Evolutionary conservation across 1,140 invertebrate genomes (phyloP), one percentile per base, ranked within the genome.

Genomic region (Idris sp.): DNA sequence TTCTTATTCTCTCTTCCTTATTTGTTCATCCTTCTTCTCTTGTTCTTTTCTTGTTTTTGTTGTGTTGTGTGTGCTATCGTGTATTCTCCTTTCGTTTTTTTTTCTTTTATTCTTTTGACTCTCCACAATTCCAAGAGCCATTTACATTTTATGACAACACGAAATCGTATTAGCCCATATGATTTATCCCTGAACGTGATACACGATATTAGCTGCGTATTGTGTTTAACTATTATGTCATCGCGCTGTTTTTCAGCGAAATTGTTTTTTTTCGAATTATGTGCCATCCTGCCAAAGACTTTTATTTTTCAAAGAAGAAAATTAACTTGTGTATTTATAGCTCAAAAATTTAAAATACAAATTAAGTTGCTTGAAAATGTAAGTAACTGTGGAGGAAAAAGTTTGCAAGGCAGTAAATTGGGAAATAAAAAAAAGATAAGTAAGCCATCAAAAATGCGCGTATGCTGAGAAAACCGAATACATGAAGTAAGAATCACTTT

Each of bases 131-230:
- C 74, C 74, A 30, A 77, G 74, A 69, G 58, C 43, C 74, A 77
- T 77, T 77, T 73, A 73, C 74, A 77, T 77, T 77, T 77, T 77
- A 77, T 61, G 74, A 69, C 68, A 77, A 73, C 64, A 68, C 62
- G 41, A 69, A 73, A 72, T 77, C 68, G 65, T 72, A 74, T 77
- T 77, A 77, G 48, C 38, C 54, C 26, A 11, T 33, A 35, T 77
- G 68, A 76, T 76, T 76, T 76, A 76, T 76, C 51, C 40, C 40
- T 18, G 44, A 46, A 22, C 44, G 40, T 62, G 49, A 53, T 59
- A 38, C 59, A 69, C 75, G 59, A 61, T 74, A 77, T 74, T 74
- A 74, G 64, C 35, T 30, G 54, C 28, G n/a, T n/a, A 64, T 69
- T 69, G 51, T 68, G 64, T 59, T 68, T 65, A 75, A 75, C 72